These are phyloP conservation scores for pig (Sus scrofa) DNA, from an alignment of 2,113 vertebrate species.

Conservation along the genomic window DNA sequence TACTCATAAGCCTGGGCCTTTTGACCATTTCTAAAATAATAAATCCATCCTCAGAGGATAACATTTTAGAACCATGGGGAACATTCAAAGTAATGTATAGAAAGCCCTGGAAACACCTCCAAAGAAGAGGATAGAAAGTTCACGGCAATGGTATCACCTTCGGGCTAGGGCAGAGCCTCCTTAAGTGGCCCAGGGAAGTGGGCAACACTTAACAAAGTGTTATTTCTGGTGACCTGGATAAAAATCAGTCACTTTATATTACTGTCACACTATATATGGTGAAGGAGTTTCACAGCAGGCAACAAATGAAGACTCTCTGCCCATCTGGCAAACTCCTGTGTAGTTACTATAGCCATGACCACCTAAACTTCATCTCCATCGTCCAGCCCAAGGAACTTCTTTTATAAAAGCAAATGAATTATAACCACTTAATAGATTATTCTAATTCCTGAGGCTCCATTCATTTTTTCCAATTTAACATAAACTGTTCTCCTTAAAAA, in stretches of 20 bases:
- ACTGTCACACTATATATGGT: background rate
- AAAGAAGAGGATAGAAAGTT: background rate
- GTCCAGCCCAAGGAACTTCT: background rate
- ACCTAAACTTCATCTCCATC: background rate
- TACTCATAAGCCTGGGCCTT: background rate
- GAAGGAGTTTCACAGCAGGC: background rate
- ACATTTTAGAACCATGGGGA: background rate
- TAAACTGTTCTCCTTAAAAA: background rate
- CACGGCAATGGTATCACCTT: background rate
- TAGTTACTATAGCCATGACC: background rate
- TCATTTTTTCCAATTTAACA: background rate
- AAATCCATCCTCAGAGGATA: background rate
- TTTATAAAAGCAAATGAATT: background rate
- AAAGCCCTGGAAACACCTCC: background rate
- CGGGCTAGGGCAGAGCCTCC: background rate
- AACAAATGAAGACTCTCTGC: too few relatives aligned
- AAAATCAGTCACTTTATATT: background rate
- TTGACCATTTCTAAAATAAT: background rate
- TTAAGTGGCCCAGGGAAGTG: background rate
- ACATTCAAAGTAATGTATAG: background rate
- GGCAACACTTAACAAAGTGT: fast-evolving
- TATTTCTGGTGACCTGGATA: background rate
- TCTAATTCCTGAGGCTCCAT: background rate
- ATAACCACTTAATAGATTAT: background rate
- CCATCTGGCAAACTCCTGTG: background rate